These are phyloP conservation scores for Vulpes lagopus DNA, from an alignment of 2,113 vertebrate genomes.

Conservation along the genomic window DNA sequence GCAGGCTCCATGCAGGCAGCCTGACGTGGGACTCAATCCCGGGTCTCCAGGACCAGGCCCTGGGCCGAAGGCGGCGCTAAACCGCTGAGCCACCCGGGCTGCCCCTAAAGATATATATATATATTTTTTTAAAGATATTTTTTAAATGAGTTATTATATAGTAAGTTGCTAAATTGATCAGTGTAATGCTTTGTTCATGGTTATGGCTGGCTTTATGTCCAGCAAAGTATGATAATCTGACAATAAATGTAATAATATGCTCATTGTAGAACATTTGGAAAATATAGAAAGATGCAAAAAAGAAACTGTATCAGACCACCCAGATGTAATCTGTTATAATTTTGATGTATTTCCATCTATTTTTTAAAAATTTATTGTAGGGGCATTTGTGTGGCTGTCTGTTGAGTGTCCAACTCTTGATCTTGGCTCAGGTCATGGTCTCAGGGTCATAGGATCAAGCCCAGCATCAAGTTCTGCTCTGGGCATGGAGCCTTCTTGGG, in stretches of 20 bases:
- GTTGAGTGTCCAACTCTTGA: not conserved
- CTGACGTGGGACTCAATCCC: too few species aligned
- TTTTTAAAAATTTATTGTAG: not conserved
- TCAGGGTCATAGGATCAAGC: not conserved
- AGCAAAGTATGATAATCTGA: not conserved
- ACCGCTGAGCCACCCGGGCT: too few species aligned
- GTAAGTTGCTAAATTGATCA: not conserved
- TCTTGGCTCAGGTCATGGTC: not conserved
- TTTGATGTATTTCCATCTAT: slow-evolving; percentile 12
- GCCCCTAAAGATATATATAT: not conserved
- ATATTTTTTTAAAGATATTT: not conserved
- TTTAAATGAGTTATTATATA: slow-evolving; percentile 4
- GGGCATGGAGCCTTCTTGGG: not conserved
- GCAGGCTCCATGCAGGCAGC: too few species aligned
- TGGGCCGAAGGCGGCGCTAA: too few species aligned
- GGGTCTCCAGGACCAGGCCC: too few species aligned
- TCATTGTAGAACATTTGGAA: slow-evolving; percentile 15
- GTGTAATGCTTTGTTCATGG: not conserved
- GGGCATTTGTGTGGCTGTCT: not conserved
- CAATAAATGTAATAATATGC: slow-evolving; percentile 10
- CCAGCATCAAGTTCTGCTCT: not conserved
- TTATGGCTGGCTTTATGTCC: slow-evolving; percentile 16
- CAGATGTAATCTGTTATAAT: slow-evolving; percentile 41
- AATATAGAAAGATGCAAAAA: not conserved
- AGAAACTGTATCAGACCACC: not conserved